Evolutionary conservation across 2,797 vertebrate species (phyloP).

Genomic region (Neosilurus mollespiculum): DNA sequence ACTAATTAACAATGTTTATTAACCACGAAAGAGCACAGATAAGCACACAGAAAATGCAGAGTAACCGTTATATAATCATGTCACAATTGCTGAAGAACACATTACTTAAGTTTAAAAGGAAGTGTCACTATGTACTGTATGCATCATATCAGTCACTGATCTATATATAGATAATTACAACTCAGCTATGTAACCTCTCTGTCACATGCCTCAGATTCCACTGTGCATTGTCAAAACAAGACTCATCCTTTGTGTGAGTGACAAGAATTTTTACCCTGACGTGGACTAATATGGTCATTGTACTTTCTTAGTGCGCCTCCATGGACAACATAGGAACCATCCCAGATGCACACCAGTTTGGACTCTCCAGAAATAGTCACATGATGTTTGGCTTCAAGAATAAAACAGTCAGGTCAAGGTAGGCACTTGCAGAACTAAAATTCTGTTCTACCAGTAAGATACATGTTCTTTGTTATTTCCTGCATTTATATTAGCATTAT

Average conservation of each 20-base stretch:
- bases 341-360: slow-evolving; percentile 80
- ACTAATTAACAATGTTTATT: background rate
- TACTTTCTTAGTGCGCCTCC: slow-evolving; percentile 66
- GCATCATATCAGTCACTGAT: background rate
- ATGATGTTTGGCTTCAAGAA: slow-evolving; percentile 82
- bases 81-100: background rate
- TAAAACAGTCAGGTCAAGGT: slow-evolving; percentile 81
- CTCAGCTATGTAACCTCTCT: background rate
- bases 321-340: slow-evolving; percentile 65
- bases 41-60: background rate
- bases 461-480: background rate
- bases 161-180: background rate
- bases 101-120: background rate
- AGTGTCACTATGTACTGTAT: background rate
- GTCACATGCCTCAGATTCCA: slow-evolving; percentile 36
- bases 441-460: background rate
- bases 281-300: slow-evolving; percentile 29
- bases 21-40: background rate
- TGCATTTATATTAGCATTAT: background rate
- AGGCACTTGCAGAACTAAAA: slow-evolving; percentile 48
- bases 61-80: background rate
- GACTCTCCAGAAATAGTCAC: slow-evolving; percentile 84
- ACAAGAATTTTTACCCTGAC: slow-evolving; percentile 1
- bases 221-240: slow-evolving; percentile 11
- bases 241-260: background rate